phyloP scores from a whole-genome alignment of 2,888 invertebrate genomes.

The Drosophila antonietae region DNA sequence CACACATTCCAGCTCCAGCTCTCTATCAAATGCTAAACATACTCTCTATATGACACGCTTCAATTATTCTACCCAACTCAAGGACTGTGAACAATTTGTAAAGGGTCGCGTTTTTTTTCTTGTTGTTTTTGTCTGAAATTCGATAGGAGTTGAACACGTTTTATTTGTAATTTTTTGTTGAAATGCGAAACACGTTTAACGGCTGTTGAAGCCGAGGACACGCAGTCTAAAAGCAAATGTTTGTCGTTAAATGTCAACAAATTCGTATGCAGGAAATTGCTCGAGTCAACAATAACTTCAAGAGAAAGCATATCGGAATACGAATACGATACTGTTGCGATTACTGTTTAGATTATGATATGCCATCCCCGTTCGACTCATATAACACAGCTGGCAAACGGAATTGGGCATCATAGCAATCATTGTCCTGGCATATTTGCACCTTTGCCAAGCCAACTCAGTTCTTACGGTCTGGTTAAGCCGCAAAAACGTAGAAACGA shows the following conservation, averaged over 20 bases:
- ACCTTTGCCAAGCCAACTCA: slow-evolving; percentile 24
- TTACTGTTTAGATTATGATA: slow-evolving; percentile 38
- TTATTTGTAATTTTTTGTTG: slow-evolving; percentile 1
- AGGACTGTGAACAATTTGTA: background rate
- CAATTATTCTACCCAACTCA: slow-evolving; percentile 4
- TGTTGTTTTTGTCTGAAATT: slow-evolving; percentile 33
- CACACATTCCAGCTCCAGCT: background rate
- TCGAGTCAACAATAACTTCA: background rate
- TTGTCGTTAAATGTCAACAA: slow-evolving; percentile 56
- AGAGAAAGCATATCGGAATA: background rate
- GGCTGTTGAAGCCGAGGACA: slow-evolving; percentile 30
- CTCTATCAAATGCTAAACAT: background rate
- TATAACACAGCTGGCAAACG: slow-evolving; percentile 21
- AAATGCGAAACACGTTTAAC: slow-evolving; percentile 55
- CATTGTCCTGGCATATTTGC: slow-evolving; percentile 13
- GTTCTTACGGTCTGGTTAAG: slow-evolving; percentile 36
- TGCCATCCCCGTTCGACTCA: slow-evolving; percentile 16
- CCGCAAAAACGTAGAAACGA: slow-evolving; percentile 16
- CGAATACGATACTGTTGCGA: slow-evolving; percentile 29
- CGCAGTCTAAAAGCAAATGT: slow-evolving; percentile 51
- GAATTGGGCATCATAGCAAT: background rate
- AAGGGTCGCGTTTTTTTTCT: background rate
- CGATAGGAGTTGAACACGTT: slow-evolving; percentile 21
- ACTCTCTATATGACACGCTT: background rate
- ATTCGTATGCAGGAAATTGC: slow-evolving; percentile 40